These are phyloP conservation scores for Thymallus thymallus DNA, from an alignment of 2,113 vertebrate species.

Conservation along the genomic window DNA sequence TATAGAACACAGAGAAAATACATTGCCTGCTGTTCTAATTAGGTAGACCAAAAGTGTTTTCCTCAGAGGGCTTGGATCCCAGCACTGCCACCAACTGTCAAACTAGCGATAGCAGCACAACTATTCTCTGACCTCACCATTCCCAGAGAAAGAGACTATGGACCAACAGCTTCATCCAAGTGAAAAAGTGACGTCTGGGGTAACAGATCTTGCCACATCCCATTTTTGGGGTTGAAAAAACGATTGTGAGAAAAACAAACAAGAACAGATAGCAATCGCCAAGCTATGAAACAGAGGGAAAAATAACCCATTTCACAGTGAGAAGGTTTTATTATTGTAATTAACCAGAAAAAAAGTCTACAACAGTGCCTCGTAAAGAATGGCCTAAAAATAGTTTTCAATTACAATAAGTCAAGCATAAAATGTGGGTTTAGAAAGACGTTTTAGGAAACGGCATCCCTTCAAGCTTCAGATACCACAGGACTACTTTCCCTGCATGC, in stretches of 20 bases:
- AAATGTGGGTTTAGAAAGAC: slow-evolving; percentile 25
- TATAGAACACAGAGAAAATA: too few species aligned
- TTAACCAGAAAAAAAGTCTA: slow-evolving; percentile 27
- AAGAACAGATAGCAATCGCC: slow-evolving; percentile 20
- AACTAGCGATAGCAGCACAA: too few species aligned
- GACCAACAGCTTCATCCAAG: too few species aligned
- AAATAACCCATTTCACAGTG: slow-evolving; percentile 35
- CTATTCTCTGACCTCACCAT: too few species aligned
- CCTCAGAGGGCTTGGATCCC: too few species aligned
- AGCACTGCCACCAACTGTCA: too few species aligned
- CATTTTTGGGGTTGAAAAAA: neutral
- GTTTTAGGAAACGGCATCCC: slow-evolving; percentile 1
- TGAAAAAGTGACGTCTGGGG: neutral
- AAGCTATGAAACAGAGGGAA: slow-evolving; percentile 19
- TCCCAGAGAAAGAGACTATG: too few species aligned
- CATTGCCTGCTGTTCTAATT: too few species aligned
- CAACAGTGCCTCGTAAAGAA: slow-evolving; percentile 21
- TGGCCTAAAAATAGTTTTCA: slow-evolving; percentile 41
- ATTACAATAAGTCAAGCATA: slow-evolving; percentile 37
- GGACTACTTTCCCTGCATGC: neutral
- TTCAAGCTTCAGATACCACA: slow-evolving; percentile 13
- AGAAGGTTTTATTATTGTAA: slow-evolving; percentile 41
- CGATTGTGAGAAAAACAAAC: neutral
- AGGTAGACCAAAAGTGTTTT: too few species aligned
- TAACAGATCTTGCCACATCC: neutral